Evolutionary conservation across 2,888 invertebrate species (phyloP).

Genomic region (Thyatira batis): DNA sequence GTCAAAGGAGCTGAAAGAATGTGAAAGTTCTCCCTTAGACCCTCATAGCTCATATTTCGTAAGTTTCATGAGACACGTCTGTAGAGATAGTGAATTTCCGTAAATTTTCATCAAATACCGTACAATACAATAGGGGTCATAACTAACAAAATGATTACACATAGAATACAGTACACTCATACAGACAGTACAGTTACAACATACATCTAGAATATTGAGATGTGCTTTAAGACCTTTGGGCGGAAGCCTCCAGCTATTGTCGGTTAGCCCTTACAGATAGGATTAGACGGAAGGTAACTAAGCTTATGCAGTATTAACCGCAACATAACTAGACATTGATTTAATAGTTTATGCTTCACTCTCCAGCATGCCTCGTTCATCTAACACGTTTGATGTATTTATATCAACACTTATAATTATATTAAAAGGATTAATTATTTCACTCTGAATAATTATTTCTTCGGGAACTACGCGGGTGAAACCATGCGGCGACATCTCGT

Average conservation of each 20-base stretch:
- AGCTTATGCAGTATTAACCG: conserved; percentile 12
- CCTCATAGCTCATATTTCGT: conserved; percentile 47
- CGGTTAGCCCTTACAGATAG: conserved; percentile 8
- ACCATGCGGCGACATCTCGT: too few relatives aligned
- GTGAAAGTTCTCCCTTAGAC: conserved; percentile 48
- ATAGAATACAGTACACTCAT: too few relatives aligned
- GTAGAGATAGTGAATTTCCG: conserved; percentile 9
- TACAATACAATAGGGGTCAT: too few relatives aligned
- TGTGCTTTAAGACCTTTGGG: conserved; percentile 5
- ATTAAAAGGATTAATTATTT: too few relatives aligned
- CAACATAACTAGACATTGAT: conserved; percentile 26
- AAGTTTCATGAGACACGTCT: conserved; percentile 34
- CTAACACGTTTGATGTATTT: conserved; percentile 35
- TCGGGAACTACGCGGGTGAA: too few relatives aligned
- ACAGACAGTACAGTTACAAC: neutral
- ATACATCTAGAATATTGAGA: neutral
- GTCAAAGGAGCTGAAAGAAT: conserved; percentile 62
- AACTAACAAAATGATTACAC: too few relatives aligned
- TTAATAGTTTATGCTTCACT: conserved; percentile 27
- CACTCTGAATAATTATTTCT: too few relatives aligned
- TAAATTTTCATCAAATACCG: too few relatives aligned
- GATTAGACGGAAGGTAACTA: conserved; percentile 21
- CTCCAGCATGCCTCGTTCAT: conserved; percentile 23
- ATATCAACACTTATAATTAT: too few relatives aligned
- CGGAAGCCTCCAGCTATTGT: conserved; percentile 7